Evolutionary conservation across 2,113 vertebrate species (phyloP), one percentile per base, ranked within the genome.

Genomic region (Heterotilapia buettikoferi): DNA sequence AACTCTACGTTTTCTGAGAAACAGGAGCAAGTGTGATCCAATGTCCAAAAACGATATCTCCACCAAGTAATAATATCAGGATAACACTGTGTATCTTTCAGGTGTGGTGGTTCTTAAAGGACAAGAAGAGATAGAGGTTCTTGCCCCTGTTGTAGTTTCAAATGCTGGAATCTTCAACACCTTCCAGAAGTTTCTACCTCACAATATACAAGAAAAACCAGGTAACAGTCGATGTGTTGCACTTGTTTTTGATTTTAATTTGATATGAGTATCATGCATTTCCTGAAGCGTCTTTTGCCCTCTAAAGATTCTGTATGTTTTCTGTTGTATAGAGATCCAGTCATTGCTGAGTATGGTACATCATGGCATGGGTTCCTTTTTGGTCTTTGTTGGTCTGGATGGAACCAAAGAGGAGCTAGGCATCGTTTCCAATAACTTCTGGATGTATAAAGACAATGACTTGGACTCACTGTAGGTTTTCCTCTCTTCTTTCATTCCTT

Each of bases 101-200:
- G 97, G 97, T 43, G 97, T 97, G 85, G 94, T 84, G 0, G 96
- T 97, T 82, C 93, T 80, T 13, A 97, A 96, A 56, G 92, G 94
- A 0, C 83, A 96, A 61, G 92, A 95, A 36, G 96, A 97, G 90
- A 91, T 97, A 21, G 84, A 96, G 87, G 71, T 98, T 78, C 82
- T 76, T 6, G 97, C 97, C 6, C 96, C 97, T 0, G 56, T 96
- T 2, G 86, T 97, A 85, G 97, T 98, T 93, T 98, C 97, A 1
- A 95, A 97, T 1, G 96, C 97, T 3, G 97, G 97, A 2, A 40
- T 97, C 84, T 97, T 97, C 91, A 97, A 97, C 92, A 98, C 97
- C 13, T 97, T 97, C n/a, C 91, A 96, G 88, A 96, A 92, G 33
- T 96, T 98, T 89, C 91, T 98, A 50, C 96, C 97, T 1, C 36